Percentiles rank a stretch among this genome's conserved stretches.
Conservation (phyloP, 2,888 invertebrate species). For the Aelia acuminata region DNA sequence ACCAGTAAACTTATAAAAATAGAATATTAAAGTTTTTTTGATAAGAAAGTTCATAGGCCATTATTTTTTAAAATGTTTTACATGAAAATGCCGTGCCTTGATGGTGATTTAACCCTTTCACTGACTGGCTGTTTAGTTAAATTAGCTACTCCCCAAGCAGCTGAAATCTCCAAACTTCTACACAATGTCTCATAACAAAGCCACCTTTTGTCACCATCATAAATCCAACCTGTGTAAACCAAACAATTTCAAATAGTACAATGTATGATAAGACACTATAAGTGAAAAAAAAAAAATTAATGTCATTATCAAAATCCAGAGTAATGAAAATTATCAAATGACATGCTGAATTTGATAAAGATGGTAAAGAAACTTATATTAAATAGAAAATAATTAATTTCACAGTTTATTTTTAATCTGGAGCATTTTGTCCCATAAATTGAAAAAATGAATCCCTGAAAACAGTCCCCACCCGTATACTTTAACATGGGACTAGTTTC, state of each 20-base stretch:
- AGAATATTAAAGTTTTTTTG: background rate
- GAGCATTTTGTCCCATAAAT: no score
- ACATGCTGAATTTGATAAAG: no score
- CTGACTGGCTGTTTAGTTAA: conserved; percentile 73
- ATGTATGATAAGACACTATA: no score
- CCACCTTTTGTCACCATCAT: conserved; percentile 73
- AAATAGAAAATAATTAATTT: no score
- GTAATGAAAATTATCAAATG: no score
- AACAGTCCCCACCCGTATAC: no score
- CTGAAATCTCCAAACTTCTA: conserved; percentile 71
- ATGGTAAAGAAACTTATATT: no score
- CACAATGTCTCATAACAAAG: conserved; percentile 73
- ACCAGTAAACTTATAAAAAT: conserved; percentile 36
- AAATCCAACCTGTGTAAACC: conserved; percentile 58
- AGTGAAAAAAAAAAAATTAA: no score
- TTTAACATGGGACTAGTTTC: no score
- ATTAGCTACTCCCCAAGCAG: conserved; percentile 73
- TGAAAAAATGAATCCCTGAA: no score
- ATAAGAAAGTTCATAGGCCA: background rate
- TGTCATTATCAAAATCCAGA: no score
- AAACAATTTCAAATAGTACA: background rate
- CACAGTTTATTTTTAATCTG: no score
- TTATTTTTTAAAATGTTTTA: conserved; percentile 43
- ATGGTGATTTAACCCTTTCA: conserved; percentile 68
- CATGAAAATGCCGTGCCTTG: conserved; percentile 63